A percentile compares a stretch with the other conserved stretches of the same genome.
Evolutionary conservation across 2,797 vertebrate species (phyloP).

Genomic region (Liparis tanakae): DNA sequence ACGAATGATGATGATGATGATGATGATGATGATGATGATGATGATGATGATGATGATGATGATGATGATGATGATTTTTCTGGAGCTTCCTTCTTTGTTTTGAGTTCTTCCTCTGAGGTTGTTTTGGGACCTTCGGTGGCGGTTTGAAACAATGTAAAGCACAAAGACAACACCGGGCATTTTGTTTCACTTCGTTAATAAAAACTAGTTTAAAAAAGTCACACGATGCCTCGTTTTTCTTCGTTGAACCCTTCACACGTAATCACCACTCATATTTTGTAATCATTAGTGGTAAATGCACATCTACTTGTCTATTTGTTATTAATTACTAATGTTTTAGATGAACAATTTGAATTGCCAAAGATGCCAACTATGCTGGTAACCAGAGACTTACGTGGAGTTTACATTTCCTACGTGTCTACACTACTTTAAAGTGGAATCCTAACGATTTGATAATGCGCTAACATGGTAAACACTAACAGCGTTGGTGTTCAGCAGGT

Average conservation of each 20-base stretch:
- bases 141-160: slow-evolving; percentile 84
- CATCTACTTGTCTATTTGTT: background rate
- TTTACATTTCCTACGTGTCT: background rate
- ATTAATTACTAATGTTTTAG: background rate
- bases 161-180: slow-evolving; percentile 85
- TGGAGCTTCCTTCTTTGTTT: slow-evolving; percentile 72
- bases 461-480: background rate
- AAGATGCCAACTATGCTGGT: background rate
- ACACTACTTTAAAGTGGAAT: background rate
- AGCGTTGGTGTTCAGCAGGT: background rate
- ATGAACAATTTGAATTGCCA: background rate
- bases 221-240: background rate
- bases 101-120: slow-evolving; percentile 71
- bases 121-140: slow-evolving; percentile 56
- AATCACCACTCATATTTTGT: background rate
- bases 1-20: slow-evolving; percentile 15
- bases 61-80: slow-evolving; percentile 48
- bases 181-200: slow-evolving; percentile 88
- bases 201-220: slow-evolving; percentile 74
- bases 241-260: background rate
- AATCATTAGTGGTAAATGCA: background rate
- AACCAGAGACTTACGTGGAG: background rate
- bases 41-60: slow-evolving; percentile 24
- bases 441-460: background rate
- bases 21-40: slow-evolving; percentile 32